These are phyloP conservation scores for Drosophila macrospina DNA, from an alignment of 2,888 invertebrate species.

Conservation along the genomic window DNA sequence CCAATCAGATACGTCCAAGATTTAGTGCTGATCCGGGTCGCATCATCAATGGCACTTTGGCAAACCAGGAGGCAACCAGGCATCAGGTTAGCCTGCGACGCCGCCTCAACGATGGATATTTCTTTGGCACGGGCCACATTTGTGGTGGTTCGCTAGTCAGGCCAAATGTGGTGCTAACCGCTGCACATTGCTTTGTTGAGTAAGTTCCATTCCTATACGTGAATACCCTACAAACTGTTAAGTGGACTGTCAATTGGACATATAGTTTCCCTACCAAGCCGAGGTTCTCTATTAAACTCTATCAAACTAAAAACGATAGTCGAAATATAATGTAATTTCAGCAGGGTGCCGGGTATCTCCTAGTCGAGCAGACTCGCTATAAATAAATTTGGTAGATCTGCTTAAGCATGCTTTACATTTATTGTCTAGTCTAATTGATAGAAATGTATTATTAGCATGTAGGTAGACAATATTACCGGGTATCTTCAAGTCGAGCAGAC, in stretches of 20 bases:
- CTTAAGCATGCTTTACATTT: not conserved
- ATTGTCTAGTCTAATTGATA: not conserved
- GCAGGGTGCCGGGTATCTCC: not conserved
- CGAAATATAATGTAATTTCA: too few relatives aligned
- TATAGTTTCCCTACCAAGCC: too few relatives aligned
- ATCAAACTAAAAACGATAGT: too few relatives aligned
- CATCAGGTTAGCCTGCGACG: conserved; percentile 81
- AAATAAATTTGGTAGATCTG: not conserved
- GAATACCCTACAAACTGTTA: too few relatives aligned
- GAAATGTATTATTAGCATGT: not conserved
- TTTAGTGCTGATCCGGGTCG: conserved; percentile 65
- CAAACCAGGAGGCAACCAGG: conserved; percentile 65
- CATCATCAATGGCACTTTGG: conserved; percentile 77
- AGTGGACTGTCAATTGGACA: too few relatives aligned
- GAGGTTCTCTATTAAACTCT: too few relatives aligned
- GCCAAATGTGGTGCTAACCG: conserved; percentile 75
- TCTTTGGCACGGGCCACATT: conserved; percentile 82
- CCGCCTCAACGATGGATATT: conserved; percentile 71
- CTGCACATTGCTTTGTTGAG: conserved; percentile 84
- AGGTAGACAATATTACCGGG: not conserved
- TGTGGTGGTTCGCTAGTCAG: conserved; percentile 81
- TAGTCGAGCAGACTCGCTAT: not conserved
- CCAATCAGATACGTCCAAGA: conserved; percentile 42
- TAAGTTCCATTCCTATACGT: conserved; percentile 57
- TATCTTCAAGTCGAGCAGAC: too few relatives aligned